Evolutionary conservation across 1,140 invertebrate species (phyloP).

Genomic region (Drosophila ananassae): DNA sequence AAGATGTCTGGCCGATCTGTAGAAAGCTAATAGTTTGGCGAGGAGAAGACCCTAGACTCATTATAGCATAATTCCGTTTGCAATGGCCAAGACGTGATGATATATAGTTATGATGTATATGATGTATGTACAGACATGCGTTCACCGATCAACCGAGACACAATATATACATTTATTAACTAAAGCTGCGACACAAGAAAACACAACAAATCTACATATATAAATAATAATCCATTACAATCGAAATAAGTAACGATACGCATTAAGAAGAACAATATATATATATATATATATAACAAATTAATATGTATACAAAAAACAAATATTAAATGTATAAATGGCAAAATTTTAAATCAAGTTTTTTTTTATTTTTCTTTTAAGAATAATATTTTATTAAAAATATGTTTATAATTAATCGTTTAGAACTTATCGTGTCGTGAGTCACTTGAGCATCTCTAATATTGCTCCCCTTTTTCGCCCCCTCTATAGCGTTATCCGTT

Average conservation of each 20-base stretch:
- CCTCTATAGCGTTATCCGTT: not conserved
- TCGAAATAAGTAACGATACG: conserved; percentile 70
- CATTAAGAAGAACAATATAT: conserved; percentile 69
- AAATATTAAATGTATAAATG: conserved; percentile 80
- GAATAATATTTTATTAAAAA: not conserved
- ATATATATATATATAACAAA: conserved; percentile 43
- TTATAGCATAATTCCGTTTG: conserved; percentile 66
- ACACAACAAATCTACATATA: conserved; percentile 48
- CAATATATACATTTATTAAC: conserved; percentile 41
- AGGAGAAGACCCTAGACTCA: conserved; percentile 16
- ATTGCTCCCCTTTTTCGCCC: not conserved
- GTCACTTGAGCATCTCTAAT: conserved; percentile 4
- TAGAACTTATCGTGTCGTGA: not conserved
- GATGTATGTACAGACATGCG: conserved; percentile 43
- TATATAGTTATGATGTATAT: conserved; percentile 34
- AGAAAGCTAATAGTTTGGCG: conserved; percentile 15
- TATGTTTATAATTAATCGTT: not conserved
- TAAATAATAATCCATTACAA: conserved; percentile 63
- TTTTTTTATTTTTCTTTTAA: not conserved
- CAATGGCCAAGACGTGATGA: conserved; percentile 17
- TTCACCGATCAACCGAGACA: conserved; percentile 48
- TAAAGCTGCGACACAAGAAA: conserved; percentile 50
- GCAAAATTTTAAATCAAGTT: conserved; percentile 72
- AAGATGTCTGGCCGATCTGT: conserved; percentile 20
- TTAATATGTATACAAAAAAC: conserved; percentile 53